phyloP scores from a whole-genome alignment of 2,113 vertebrate species.

The Montifringilla adamsi region DNA sequence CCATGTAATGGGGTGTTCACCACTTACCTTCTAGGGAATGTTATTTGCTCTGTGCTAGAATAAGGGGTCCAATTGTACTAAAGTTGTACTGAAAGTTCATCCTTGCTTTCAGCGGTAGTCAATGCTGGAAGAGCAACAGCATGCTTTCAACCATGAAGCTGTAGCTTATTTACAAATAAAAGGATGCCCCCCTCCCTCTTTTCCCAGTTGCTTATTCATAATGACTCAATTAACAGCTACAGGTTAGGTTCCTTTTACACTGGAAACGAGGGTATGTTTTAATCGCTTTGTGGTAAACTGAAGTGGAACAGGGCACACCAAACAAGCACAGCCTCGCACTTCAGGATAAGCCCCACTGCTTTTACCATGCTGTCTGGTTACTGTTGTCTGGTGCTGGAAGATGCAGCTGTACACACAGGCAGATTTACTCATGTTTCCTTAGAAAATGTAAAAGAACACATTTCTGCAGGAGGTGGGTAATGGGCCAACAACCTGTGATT shows the following conservation, averaged over 20 bases:
- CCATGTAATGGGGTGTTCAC: conserved; percentile 30
- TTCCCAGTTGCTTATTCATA: conserved; percentile 26
- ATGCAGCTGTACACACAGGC: not conserved
- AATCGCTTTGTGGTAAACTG: not conserved
- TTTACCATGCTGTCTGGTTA: not conserved
- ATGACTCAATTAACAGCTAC: not conserved
- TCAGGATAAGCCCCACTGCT: not conserved
- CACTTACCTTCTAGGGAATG: conserved; percentile 2
- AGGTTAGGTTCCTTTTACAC: not conserved
- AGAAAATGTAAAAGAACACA: not conserved
- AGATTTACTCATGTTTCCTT: not conserved
- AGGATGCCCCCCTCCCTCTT: conserved; percentile 1
- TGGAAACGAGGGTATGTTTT: not conserved
- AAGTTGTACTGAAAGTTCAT: not conserved
- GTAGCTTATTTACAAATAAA: conserved; percentile 59
- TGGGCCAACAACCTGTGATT: not conserved
- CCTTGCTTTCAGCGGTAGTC: not conserved
- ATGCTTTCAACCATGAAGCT: conserved; percentile 46
- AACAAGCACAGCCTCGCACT: not conserved
- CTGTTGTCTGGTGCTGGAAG: not conserved
- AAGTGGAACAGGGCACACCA: not conserved
- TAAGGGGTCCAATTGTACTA: not conserved
- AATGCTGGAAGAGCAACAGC: conserved; percentile 14
- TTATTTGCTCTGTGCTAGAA: not conserved
- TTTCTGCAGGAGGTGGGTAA: not conserved